Conservation (phyloP, 1,140 invertebrate genomes). For the Drosophila insularis region DNA sequence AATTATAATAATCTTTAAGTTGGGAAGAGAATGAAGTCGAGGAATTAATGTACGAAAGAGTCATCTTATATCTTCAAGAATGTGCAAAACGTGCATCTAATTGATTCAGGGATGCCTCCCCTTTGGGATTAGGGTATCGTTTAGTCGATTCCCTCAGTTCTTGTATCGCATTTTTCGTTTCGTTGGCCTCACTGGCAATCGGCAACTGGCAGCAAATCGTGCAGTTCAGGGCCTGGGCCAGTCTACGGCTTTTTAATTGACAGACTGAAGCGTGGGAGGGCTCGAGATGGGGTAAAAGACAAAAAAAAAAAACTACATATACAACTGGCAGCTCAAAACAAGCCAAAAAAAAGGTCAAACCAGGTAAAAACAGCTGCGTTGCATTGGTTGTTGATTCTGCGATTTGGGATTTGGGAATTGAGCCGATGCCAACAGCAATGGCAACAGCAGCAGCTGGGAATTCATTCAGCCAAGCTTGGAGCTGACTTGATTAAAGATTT, state of each 20-base stretch:
- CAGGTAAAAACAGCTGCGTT: slow-evolving; percentile 70
- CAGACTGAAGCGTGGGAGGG: slow-evolving; percentile 70
- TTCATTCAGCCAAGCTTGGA: slow-evolving; percentile 38
- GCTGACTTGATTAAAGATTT: slow-evolving; percentile 71
- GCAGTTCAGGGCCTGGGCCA: slow-evolving; percentile 62
- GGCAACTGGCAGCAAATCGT: slow-evolving; percentile 71
- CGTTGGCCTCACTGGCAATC: slow-evolving; percentile 37
- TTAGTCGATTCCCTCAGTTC: neutral
- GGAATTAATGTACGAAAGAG: too few species aligned
- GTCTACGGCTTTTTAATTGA: slow-evolving; percentile 67
- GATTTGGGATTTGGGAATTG: slow-evolving; percentile 42
- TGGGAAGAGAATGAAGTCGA: too few species aligned
- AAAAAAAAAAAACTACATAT: slow-evolving; percentile 4
- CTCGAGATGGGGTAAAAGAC: slow-evolving; percentile 27
- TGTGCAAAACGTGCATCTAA: too few species aligned
- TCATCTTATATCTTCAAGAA: neutral
- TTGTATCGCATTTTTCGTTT: neutral
- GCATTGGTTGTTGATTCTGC: slow-evolving; percentile 43
- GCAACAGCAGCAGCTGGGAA: slow-evolving; percentile 44
- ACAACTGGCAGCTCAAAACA: slow-evolving; percentile 16
- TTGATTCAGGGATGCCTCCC: too few species aligned
- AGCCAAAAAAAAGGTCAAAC: slow-evolving; percentile 58
- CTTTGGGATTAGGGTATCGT: neutral
- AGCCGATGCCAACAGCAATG: slow-evolving; percentile 10
- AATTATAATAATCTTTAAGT: too few species aligned